Percentiles rank a stretch among this genome's conserved stretches.
phyloP scores from a whole-genome alignment of 64 coral and sea anemone species.

The Pocillopora verrucosa region DNA sequence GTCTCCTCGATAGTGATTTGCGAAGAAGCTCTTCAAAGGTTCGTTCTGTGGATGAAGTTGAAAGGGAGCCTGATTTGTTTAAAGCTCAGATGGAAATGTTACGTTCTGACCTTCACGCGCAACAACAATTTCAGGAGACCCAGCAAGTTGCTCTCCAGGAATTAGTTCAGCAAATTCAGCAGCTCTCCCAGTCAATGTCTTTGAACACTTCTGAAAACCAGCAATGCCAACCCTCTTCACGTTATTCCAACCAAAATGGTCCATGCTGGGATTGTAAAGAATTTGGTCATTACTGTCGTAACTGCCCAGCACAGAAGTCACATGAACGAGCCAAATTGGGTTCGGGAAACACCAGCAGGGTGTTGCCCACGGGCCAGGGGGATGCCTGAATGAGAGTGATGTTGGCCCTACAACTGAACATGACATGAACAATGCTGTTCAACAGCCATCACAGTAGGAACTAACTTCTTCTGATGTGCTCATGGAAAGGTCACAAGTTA shows the following conservation, averaged over 20 bases:
- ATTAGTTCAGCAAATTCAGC: background rate
- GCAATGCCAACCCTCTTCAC: background rate
- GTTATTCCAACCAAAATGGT: background rate
- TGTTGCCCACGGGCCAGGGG: constrained; percentile 17
- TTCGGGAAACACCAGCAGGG: constrained; percentile 22
- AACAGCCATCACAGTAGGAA: background rate
- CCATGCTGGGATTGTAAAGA: constrained; percentile 28
- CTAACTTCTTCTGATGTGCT: background rate
- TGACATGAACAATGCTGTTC: background rate
- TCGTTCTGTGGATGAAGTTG: background rate
- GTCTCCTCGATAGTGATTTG: background rate
- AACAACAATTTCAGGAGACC: background rate
- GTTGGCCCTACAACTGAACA: background rate
- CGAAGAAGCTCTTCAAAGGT: background rate
- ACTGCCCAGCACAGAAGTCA: constrained; percentile 13
- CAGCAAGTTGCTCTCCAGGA: background rate
- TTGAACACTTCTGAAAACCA: constrained; percentile 1
- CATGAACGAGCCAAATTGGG: background rate
- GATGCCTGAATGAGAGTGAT: constrained; percentile 8
- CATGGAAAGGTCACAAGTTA: constrained; percentile 4
- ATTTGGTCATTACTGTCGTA: constrained; percentile 8
- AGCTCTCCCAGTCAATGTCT: constrained; percentile 9
- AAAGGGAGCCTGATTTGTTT: constrained; percentile 1
- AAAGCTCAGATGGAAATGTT: constrained; percentile 11
- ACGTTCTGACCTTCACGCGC: background rate